Percentiles rank a stretch among this genome's conserved stretches.
Evolutionary conservation across 2,113 vertebrate species (phyloP).

Genomic region (Pelusios castaneus): DNA sequence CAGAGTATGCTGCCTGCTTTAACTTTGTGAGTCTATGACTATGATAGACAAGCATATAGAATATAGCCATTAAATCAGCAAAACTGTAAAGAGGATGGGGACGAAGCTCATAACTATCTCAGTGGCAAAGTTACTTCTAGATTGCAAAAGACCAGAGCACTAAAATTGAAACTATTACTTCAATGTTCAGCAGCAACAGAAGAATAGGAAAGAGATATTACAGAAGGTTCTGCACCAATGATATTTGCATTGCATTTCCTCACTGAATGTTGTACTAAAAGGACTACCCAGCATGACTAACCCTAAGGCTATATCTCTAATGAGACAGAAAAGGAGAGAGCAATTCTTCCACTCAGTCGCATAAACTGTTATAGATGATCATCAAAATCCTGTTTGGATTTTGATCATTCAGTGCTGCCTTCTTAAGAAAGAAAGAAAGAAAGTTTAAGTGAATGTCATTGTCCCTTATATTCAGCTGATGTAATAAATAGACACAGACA

Average conservation of each 20-base stretch:
- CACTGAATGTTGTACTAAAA: background rate
- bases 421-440: background rate
- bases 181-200: background rate
- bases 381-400: background rate
- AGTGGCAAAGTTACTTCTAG: background rate
- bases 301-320: background rate
- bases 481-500: background rate
- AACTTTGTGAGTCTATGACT: background rate
- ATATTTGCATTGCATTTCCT: conserved; percentile 49
- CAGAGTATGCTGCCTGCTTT: background rate
- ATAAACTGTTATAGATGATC: background rate
- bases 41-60: background rate
- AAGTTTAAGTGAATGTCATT: background rate
- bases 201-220: background rate
- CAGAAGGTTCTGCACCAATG: background rate
- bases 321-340: conserved; percentile 13
- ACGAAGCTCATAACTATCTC: background rate
- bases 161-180: background rate
- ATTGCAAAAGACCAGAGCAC: background rate
- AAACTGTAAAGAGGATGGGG: background rate
- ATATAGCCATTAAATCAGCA: background rate
- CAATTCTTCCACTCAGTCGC: background rate
- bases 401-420: background rate
- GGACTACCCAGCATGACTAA: background rate
- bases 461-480: background rate